Evolutionary conservation across 2,113 vertebrate species (phyloP).

Genomic region (Campylomormyrus tamandua): DNA sequence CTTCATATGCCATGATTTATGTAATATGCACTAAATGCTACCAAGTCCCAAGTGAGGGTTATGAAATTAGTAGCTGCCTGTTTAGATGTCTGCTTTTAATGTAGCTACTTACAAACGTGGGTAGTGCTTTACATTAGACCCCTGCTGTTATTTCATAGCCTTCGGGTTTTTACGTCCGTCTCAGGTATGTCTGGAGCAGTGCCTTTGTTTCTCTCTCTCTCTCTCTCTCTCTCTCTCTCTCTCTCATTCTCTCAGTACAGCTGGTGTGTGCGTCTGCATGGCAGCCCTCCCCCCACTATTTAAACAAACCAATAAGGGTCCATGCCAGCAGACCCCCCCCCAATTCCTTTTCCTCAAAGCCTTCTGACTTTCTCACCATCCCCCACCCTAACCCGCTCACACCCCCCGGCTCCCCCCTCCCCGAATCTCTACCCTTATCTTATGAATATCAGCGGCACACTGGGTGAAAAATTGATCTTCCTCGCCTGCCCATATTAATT

Average conservation of each 20-base stretch:
- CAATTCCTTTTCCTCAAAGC: slow-evolving; percentile 52
- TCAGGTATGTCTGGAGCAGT: slow-evolving; percentile 16
- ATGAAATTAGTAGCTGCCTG: slow-evolving; percentile 4
- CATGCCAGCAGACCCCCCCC: slow-evolving; percentile 42
- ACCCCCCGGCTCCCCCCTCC: slow-evolving; percentile 29
- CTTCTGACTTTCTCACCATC: slow-evolving; percentile 45
- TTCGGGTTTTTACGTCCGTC: background rate
- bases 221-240: slow-evolving; percentile 56
- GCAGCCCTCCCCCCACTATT: slow-evolving; percentile 60
- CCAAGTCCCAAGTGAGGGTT: background rate
- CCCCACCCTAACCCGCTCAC: slow-evolving; percentile 57
- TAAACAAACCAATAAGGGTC: slow-evolving; percentile 63
- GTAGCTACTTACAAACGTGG: background rate
- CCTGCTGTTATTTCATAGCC: background rate
- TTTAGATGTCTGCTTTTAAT: background rate
- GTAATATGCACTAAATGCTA: background rate
- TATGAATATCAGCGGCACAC: slow-evolving; percentile 61
- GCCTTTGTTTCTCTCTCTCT: slow-evolving; percentile 44
- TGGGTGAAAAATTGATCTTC: slow-evolving; percentile 66
- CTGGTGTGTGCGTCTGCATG: slow-evolving; percentile 52
- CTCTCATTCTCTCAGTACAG: slow-evolving; percentile 56
- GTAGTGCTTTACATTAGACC: background rate
- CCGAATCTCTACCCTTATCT: slow-evolving; percentile 57
- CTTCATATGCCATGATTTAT: background rate
- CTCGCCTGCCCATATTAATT: slow-evolving; percentile 55